A percentile compares a stretch with the other conserved stretches of the same genome.
Evolutionary conservation across 2,113 vertebrate genomes (phyloP).

Genomic region (Nestor notabilis): DNA sequence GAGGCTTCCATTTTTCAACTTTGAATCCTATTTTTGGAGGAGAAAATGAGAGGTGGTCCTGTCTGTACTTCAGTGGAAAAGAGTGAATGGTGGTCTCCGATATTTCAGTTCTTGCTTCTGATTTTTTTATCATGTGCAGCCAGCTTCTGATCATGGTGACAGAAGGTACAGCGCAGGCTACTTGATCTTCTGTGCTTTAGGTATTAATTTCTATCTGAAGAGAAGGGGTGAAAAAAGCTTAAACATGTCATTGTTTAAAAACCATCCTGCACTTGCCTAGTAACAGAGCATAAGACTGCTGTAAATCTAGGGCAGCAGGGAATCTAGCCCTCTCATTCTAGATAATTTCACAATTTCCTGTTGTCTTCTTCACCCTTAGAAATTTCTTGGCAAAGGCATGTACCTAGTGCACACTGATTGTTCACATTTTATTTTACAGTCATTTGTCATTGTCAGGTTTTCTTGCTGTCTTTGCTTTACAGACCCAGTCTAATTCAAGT

Average conservation of each 20-base stretch:
- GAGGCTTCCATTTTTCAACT: neutral
- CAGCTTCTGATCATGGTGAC: neutral
- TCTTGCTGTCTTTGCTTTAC: neutral
- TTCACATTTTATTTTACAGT: neutral
- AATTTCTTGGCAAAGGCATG: neutral
- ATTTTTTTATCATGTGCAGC: neutral
- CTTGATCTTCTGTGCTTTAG: neutral
- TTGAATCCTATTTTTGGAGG: neutral
- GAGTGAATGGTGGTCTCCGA: neutral
- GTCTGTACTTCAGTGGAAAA: neutral
- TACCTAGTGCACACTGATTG: neutral
- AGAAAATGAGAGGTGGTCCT: neutral
- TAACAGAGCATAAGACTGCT: neutral
- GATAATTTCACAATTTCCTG: constrained; percentile 10
- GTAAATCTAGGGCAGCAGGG: neutral
- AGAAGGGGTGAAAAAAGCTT: neutral
- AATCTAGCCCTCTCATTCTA: neutral
- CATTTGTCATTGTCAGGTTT: neutral
- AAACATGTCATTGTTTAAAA: neutral
- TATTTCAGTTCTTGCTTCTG: neutral
- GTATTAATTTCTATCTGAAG: neutral
- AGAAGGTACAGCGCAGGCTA: neutral
- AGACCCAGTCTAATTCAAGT: neutral
- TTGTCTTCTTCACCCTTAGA: neutral
- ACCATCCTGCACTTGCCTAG: neutral